phyloP scores from a whole-genome alignment of 2,888 invertebrate genomes.

The Eudemis profundana region DNA sequence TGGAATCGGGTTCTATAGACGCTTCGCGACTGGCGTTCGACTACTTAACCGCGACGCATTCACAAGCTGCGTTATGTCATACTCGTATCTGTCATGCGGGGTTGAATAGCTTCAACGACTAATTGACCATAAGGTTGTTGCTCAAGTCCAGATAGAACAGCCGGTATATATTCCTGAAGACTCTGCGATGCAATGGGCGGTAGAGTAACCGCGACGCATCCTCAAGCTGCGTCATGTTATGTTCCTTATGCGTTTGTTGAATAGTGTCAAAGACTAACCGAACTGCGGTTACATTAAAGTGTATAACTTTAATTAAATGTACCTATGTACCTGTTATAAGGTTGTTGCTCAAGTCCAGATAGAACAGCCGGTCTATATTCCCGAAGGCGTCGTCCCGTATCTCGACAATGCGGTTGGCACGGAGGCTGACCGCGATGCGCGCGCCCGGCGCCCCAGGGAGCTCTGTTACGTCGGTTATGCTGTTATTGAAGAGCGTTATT shows the following conservation, averaged over 20 bases:
- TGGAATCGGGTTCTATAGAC: too few relatives aligned
- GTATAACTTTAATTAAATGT: too few relatives aligned
- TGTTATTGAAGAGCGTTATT: slow-evolving; percentile 85
- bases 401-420: slow-evolving; percentile 80
- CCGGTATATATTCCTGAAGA: slow-evolving; percentile 79
- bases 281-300: too few relatives aligned
- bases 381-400: slow-evolving; percentile 82
- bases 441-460: slow-evolving; percentile 74
- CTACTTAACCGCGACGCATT: too few relatives aligned
- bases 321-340: slow-evolving; percentile 75
- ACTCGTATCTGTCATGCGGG: too few relatives aligned
- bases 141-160: slow-evolving; percentile 85
- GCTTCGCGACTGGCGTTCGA: too few relatives aligned
- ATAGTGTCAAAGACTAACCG: slow-evolving; percentile 66
- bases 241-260: slow-evolving; percentile 81
- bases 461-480: slow-evolving; percentile 76
- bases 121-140: slow-evolving; percentile 83
- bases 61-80: too few relatives aligned
- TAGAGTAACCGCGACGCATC: slow-evolving; percentile 78
- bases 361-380: slow-evolving; percentile 77
- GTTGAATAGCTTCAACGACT: too few relatives aligned
- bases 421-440: slow-evolving; percentile 80
- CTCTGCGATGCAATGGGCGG: slow-evolving; percentile 79
- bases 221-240: slow-evolving; percentile 75
- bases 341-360: slow-evolving; percentile 86